Percentiles rank a stretch among this genome's conserved stretches.
These are phyloP conservation scores for Hipposideros larvatus DNA, from an alignment of 2,797 vertebrate species.

Conservation along the genomic window DNA sequence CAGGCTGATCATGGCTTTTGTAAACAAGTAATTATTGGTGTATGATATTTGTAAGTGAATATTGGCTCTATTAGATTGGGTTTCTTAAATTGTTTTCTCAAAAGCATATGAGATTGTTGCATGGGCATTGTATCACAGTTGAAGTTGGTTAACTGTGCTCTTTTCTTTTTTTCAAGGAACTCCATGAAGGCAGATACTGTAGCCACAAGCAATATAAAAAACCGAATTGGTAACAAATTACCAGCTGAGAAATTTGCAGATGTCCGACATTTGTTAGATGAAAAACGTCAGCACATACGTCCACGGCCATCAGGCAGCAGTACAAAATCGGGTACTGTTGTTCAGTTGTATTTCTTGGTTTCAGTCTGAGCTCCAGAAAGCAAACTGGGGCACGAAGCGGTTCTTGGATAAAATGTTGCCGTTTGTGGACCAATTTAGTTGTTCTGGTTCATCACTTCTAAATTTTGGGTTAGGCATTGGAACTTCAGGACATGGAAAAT, in stretches of 20 bases:
- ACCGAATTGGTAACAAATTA: constrained; percentile 94
- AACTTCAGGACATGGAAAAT: constrained; percentile 50
- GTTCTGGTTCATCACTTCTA: neutral
- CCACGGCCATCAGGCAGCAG: constrained; percentile 86
- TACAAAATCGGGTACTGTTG: constrained; percentile 91
- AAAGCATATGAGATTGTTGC: neutral
- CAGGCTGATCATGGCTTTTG: neutral
- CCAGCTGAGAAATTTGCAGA: constrained; percentile 92
- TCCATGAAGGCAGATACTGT: constrained; percentile 91
- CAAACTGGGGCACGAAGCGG: neutral
- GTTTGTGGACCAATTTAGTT: neutral
- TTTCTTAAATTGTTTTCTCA: constrained; percentile 22
- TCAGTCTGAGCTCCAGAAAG: neutral
- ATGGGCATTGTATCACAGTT: neutral
- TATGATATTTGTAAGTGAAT: constrained; percentile 10
- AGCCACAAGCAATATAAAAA: constrained; percentile 90
- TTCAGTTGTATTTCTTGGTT: neutral
- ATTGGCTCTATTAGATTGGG: neutral
- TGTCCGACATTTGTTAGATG: constrained; percentile 95
- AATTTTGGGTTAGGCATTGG: neutral
- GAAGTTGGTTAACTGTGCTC: constrained; percentile 18
- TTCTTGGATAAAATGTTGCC: neutral
- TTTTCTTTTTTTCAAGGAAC: constrained; percentile 88
- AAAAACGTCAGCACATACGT: constrained; percentile 93
- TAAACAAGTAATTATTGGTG: neutral